Evolutionary conservation across 1,140 invertebrate species (phyloP).

Genomic region (Hylaeus volcanicus): DNA sequence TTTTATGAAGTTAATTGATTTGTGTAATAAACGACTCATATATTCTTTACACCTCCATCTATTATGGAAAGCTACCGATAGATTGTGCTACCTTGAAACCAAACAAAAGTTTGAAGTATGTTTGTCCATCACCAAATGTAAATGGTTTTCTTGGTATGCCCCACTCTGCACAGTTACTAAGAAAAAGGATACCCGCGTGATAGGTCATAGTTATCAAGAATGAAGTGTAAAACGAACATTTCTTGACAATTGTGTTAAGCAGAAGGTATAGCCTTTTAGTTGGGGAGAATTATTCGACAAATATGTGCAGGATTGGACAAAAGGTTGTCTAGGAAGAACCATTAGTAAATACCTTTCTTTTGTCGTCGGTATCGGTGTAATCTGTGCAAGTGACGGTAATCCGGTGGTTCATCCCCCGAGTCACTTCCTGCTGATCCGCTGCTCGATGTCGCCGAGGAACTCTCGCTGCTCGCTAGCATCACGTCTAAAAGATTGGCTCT

Average conservation of each 20-base stretch:
- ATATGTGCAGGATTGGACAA: slow-evolving; percentile 39
- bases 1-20: too few relatives aligned
- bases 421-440: slow-evolving; percentile 83
- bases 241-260: slow-evolving; percentile 18
- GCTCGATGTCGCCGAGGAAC: slow-evolving; percentile 84
- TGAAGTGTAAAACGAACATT: not conserved
- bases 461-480: slow-evolving; percentile 87
- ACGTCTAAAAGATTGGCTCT: slow-evolving; percentile 88
- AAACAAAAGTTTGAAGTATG: too few relatives aligned
- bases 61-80: too few relatives aligned
- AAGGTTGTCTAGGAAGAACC: not conserved
- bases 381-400: slow-evolving; percentile 86
- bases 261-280: slow-evolving; percentile 6
- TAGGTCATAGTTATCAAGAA: too few relatives aligned
- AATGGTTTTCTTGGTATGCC: too few relatives aligned
- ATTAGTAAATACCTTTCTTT: slow-evolving; percentile 85
- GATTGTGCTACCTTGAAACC: too few relatives aligned
- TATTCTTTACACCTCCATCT: too few relatives aligned
- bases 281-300: slow-evolving; percentile 10
- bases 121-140: too few relatives aligned
- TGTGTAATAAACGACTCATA: too few relatives aligned
- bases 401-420: slow-evolving; percentile 82
- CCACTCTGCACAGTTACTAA: too few relatives aligned
- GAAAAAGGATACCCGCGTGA: too few relatives aligned
- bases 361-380: slow-evolving; percentile 87